Base-by-base conservation (phyloP, 2,113 vertebrate species). In the Carassius carassius region DNA sequence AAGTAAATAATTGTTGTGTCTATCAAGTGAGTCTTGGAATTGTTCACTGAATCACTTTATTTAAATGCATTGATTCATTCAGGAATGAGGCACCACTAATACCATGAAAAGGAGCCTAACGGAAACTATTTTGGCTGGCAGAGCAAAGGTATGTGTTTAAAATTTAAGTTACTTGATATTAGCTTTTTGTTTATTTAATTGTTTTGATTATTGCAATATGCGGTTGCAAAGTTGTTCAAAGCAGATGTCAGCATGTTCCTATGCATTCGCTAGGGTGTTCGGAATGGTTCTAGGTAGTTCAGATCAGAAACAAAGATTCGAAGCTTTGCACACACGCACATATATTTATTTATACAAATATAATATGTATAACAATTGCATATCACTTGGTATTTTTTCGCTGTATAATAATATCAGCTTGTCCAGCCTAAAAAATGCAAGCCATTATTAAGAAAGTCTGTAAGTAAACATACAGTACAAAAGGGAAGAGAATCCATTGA, bases 271-370 rank as follows among this genome's bases (percentile, higher is more conserved):
- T 37, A 5, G 32, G 17, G 67, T 70, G 67, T 37, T 70, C 21
- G 10, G 73, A 4, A 25, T 51, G 8, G 32, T 73, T 44, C 4
- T 23, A 9, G 13, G 37, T 25, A 51, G 47, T 76, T 4, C 13
- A 80, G 12, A 5, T 8, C 23, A 80, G 12, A 5, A 84, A 49
- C 4, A 90, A 84, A 74, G 79, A 65, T 35, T 25, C n/a, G 23
- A 87, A n/a, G 74, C 88, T 92, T 88, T 92, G 90, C 91, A 92
- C 91, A 95, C 94, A 94, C 92, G 87, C 91, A 95, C 93, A 91
- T 92, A 90, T 90, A 93, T 94, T 94, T 95, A 95, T 95, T 95
- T 93, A 93, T 95, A 95, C 94, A 95, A 95, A 95, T 95, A 95
- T 95, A 95, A 88, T 94, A 94, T 94, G 92, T 94, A 94, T 94